A percentile compares a stretch with the other conserved stretches of the same genome.
Conservation (phyloP, 1,140 invertebrate species). For the Sitodiplosis mosellana region DNA sequence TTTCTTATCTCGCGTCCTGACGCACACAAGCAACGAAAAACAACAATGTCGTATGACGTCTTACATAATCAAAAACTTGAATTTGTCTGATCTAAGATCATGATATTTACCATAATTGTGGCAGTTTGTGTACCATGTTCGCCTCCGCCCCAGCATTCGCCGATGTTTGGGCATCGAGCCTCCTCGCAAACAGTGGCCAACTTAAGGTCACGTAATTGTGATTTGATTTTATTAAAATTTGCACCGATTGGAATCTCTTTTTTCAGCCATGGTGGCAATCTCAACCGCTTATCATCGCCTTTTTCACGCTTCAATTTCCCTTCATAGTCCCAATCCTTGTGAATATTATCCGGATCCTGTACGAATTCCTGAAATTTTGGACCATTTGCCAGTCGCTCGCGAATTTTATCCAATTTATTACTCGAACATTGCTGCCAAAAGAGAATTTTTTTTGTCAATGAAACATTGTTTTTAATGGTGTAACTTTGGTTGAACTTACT, state of each 20-base stretch:
- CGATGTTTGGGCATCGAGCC: slow-evolving; percentile 97
- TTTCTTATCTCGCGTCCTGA: too few species aligned
- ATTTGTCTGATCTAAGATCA: slow-evolving; percentile 3
- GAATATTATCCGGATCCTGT: slow-evolving; percentile 25
- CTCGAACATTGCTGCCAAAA: background rate
- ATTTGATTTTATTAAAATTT: slow-evolving; percentile 72
- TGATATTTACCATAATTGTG: slow-evolving; percentile 78
- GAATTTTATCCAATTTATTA: slow-evolving; percentile 26
- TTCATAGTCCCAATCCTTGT: slow-evolving; percentile 39
- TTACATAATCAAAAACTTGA: background rate
- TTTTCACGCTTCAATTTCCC: slow-evolving; percentile 71
- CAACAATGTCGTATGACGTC: background rate
- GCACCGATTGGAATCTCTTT: slow-evolving; percentile 81
- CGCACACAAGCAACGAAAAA: too few species aligned
- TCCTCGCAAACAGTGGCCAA: slow-evolving; percentile 97
- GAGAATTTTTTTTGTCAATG: too few species aligned
- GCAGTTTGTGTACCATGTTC: slow-evolving; percentile 71
- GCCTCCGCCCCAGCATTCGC: slow-evolving; percentile 97
- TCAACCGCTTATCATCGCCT: slow-evolving; percentile 58
- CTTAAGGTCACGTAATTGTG: slow-evolving; percentile 71
- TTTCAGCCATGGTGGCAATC: slow-evolving; percentile 94
- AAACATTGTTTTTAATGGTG: too few species aligned
- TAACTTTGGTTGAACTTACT: too few species aligned
- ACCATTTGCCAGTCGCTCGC: slow-evolving; percentile 38
- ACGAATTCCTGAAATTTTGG: slow-evolving; percentile 46